These are phyloP conservation scores for Otus sunia DNA, from an alignment of 2,113 vertebrate genomes.

Conservation along the genomic window DNA sequence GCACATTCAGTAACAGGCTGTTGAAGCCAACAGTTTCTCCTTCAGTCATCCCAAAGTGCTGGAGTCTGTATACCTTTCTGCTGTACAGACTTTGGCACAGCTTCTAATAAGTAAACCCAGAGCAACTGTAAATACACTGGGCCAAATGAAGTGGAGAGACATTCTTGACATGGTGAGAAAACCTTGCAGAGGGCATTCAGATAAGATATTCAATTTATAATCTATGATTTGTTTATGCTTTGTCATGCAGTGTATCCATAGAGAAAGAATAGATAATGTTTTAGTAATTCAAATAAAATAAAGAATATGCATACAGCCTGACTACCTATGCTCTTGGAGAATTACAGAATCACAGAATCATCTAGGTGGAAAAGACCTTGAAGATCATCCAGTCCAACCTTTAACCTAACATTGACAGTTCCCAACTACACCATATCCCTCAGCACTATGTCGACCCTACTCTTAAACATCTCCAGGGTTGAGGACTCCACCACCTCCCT, in stretches of 20 bases:
- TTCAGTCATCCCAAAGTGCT: neutral
- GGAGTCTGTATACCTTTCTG: neutral
- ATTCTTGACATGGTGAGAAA: neutral
- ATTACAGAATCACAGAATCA: no score
- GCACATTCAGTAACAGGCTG: neutral
- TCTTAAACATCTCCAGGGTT: no score
- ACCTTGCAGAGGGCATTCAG: neutral
- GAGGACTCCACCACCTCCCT: no score
- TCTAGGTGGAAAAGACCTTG: no score
- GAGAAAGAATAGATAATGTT: neutral
- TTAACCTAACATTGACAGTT: no score
- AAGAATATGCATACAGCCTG: neutral
- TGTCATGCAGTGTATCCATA: neutral
- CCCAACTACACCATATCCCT: no score
- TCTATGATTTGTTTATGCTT: neutral
- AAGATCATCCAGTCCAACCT: no score
- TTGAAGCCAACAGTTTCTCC: neutral
- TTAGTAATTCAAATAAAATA: neutral
- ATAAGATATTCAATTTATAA: neutral
- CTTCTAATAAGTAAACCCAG: neutral
- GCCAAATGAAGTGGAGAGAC: neutral
- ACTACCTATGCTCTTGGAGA: neutral
- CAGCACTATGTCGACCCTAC: no score
- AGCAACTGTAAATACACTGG: neutral
- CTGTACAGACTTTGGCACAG: neutral